Evolutionary conservation across 2,113 vertebrate genomes (phyloP).

Genomic region (Pollimyrus isidori): DNA sequence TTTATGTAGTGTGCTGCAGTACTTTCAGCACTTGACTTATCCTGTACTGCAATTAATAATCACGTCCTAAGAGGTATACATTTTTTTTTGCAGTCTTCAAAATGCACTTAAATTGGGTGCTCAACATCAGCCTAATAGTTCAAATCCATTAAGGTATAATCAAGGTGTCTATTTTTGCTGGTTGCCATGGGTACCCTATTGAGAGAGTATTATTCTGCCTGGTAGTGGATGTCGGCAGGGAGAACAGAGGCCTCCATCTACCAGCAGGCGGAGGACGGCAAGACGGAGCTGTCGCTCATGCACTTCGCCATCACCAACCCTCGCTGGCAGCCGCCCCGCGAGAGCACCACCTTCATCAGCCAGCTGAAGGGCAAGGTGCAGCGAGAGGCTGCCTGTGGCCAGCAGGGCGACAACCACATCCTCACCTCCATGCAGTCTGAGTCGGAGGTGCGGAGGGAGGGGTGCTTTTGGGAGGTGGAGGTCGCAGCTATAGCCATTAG

Average conservation of each 20-base stretch:
- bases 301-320: constrained; percentile 98
- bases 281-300: constrained; percentile 96
- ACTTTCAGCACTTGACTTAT: background rate
- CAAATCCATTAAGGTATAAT: background rate
- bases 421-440: constrained; percentile 78
- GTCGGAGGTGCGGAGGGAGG: constrained; percentile 66
- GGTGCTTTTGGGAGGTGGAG: background rate
- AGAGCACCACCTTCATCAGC: constrained; percentile 92
- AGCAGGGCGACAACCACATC: constrained; percentile 68
- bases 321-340: constrained; percentile 88
- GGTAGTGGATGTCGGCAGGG: constrained; percentile 88
- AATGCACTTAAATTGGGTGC: background rate
- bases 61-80: background rate
- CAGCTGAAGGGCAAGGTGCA: constrained; percentile 92
- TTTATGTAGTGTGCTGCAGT: background rate
- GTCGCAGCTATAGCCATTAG: background rate
- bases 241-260: constrained; percentile 95
- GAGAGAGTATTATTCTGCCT: background rate
- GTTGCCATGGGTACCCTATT: background rate
- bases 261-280: constrained; percentile 95
- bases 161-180: background rate
- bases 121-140: background rate
- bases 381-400: constrained; percentile 68
- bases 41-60: background rate
- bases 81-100: background rate